Evolutionary conservation across 2,797 vertebrate genomes (phyloP).

Genomic region (Semotilus atromaculatus): DNA sequence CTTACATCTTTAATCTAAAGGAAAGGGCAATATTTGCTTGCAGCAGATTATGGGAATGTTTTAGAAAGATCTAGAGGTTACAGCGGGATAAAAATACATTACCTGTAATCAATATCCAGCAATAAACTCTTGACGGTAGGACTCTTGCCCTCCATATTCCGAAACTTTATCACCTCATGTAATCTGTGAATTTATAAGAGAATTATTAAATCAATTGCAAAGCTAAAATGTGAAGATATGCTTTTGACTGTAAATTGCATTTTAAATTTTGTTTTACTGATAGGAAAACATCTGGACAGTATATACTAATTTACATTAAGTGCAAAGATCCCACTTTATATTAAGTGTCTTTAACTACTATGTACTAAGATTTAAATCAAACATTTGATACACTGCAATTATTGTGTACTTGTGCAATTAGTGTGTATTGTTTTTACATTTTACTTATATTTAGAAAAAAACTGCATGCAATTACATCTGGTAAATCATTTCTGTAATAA

Average conservation of each 20-base stretch:
- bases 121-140: conserved; percentile 85
- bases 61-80: no score
- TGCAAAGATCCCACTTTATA: neutral
- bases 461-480: neutral
- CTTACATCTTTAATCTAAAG: no score
- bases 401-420: neutral
- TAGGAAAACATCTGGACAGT: neutral
- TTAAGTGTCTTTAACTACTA: neutral
- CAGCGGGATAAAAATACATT: no score
- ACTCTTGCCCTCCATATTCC: conserved; percentile 73
- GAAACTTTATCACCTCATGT: conserved; percentile 88
- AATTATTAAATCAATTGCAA: neutral
- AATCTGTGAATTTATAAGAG: conserved; percentile 78
- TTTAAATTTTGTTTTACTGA: neutral
- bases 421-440: neutral
- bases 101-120: conserved; percentile 97
- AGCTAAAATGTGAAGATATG: neutral
- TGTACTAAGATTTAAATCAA: neutral
- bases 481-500: neutral
- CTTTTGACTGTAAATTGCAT: neutral
- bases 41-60: no score
- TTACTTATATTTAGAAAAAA: neutral
- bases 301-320: neutral
- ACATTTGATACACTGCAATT: neutral
- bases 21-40: no score